These are phyloP conservation scores for Okapia johnstoni DNA, from an alignment of 2,113 vertebrate genomes.

Conservation along the genomic window DNA sequence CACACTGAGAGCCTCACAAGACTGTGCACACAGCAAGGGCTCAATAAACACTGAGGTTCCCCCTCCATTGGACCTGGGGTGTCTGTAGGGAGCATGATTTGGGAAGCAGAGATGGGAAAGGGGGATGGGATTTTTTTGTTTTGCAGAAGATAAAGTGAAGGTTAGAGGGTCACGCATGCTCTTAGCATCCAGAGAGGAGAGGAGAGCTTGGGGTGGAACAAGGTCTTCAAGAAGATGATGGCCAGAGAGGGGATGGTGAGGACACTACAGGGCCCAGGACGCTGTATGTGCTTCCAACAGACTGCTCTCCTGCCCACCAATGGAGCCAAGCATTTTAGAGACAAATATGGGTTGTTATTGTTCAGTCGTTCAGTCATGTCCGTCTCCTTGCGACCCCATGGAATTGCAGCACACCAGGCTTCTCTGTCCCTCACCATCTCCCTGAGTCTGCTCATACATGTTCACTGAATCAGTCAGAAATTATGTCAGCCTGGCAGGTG, in stretches of 20 bases:
- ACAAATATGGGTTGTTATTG: not conserved
- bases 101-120: accelerated
- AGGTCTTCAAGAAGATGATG: not conserved
- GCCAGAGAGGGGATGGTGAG: not conserved
- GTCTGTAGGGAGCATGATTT: not conserved
- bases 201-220: accelerated
- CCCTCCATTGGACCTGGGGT: not conserved
- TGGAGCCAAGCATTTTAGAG: not conserved
- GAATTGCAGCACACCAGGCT: not conserved
- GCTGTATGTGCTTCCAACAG: not conserved
- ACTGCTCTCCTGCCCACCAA: not conserved
- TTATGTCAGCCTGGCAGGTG: not conserved
- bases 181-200: not conserved
- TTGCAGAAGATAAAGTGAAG: not conserved
- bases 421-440: not conserved
- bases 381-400: not conserved
- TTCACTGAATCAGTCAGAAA: not conserved
- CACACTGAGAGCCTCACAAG: not conserved
- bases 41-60: not conserved
- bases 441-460: not conserved
- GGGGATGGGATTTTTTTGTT: not conserved
- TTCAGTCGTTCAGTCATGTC: not conserved
- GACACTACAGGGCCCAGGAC: not conserved
- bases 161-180: accelerated
- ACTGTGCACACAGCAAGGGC: not conserved